phyloP scores from a whole-genome alignment of 2,797 vertebrate species.

The Mastacembelus armatus region DNA sequence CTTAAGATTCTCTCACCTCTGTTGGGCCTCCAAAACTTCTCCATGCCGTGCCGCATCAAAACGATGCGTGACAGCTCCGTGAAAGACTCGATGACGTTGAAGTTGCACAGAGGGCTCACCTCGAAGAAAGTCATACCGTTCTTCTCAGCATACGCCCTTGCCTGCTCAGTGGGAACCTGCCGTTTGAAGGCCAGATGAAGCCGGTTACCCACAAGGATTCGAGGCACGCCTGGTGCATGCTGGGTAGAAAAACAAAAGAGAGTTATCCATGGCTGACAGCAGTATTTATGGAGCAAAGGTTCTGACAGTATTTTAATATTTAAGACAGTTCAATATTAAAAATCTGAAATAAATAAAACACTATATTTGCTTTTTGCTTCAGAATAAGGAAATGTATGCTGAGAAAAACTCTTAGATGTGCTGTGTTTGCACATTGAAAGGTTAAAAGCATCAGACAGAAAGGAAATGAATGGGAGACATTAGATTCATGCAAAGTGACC shows the following conservation, averaged over 20 bases:
- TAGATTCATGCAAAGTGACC: neutral
- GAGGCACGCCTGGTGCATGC: constrained; percentile 96
- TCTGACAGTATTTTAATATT: neutral
- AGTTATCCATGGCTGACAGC: neutral
- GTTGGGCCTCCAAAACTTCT: constrained; percentile 99
- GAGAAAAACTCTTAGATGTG: neutral
- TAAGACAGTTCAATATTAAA: neutral
- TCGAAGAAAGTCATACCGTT: constrained; percentile 99
- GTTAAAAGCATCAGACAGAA: neutral
- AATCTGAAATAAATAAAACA: neutral
- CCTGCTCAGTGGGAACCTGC: constrained; percentile 97
- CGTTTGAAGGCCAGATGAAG: constrained; percentile 97
- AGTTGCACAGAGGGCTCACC: constrained; percentile 98
- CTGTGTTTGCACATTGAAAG: neutral
- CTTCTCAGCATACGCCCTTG: constrained; percentile 94
- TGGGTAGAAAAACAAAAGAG: constrained; percentile 52
- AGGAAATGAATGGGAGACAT: neutral
- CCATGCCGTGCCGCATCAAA: constrained; percentile 98
- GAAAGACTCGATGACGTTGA: constrained; percentile 98
- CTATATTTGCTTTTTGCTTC: neutral
- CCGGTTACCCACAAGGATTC: constrained; percentile 96
- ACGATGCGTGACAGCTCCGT: constrained; percentile 97
- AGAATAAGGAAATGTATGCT: neutral
- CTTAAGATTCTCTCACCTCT: constrained; percentile 84
- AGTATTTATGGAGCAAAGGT: neutral